These are phyloP conservation scores for Tupiocoris notatus DNA, from an alignment of 2,888 invertebrate species.

Conservation along the genomic window DNA sequence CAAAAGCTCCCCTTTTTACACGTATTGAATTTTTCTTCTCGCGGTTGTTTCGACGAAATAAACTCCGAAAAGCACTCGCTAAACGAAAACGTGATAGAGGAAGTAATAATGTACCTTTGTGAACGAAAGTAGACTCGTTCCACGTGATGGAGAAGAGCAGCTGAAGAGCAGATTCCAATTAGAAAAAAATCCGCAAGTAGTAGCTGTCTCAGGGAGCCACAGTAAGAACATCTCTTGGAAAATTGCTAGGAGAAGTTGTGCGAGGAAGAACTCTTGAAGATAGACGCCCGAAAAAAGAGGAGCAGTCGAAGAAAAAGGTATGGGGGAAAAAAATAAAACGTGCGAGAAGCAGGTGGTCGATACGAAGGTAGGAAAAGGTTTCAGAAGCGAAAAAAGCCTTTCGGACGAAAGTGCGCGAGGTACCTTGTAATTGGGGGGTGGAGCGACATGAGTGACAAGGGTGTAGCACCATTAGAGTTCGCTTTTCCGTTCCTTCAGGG, in stretches of 20 bases:
- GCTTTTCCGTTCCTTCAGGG: background rate
- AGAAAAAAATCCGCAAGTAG: background rate
- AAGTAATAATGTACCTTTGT: too few species aligned
- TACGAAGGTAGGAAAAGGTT: background rate
- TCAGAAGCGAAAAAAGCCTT: background rate
- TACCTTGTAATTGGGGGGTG: constrained; percentile 1
- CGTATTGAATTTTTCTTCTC: too few species aligned
- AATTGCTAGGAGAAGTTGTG: too few species aligned
- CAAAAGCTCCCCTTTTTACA: too few species aligned
- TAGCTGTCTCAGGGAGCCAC: background rate
- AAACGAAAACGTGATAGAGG: too few species aligned
- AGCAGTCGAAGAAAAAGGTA: background rate
- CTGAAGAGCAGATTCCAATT: background rate
- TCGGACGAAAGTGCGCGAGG: background rate
- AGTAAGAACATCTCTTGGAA: background rate
- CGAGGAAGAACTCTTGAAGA: too few species aligned
- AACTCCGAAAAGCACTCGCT: too few species aligned
- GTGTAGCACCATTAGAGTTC: constrained; percentile 9
- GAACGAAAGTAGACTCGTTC: too few species aligned
- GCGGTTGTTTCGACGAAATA: too few species aligned
- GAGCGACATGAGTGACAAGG: background rate
- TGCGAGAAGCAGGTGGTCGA: constrained; percentile 1
- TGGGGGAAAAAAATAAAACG: background rate
- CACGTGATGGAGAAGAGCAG: too few species aligned
- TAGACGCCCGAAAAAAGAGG: background rate